Evolutionary conservation across 2,113 vertebrate species (phyloP), one percentile per base, ranked within the genome.

Genomic region (Oreotrochilus melanogaster): DNA sequence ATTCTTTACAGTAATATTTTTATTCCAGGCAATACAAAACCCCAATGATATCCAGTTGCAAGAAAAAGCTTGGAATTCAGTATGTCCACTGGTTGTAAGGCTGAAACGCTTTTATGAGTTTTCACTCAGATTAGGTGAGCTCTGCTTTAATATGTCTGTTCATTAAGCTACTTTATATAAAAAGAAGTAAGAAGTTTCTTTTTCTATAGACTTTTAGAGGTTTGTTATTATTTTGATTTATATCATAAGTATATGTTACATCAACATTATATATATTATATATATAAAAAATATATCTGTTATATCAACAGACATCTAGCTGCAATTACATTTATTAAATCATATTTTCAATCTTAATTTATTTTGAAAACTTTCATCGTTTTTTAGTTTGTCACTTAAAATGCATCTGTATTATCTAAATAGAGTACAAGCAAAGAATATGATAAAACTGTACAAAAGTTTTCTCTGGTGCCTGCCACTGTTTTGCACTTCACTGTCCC

Each of bases 31-130:
- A 13, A 99, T 99, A 97, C 99, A 99, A 96, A 99, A 99, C 89
- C 99, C 99, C 54, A 99, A 96, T 24, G 99, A 99, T 97, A 98
- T 98, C 92, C 98, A 98, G 43, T 98, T 99, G 89, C 99, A 99
- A 95, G 99, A 99, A 95, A 98, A 97, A 91, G 99, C 99, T 1
- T 99, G 99, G 99, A 99, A 99, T 97, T 98, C 99, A 0, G 99
- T 99, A 31, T 99, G 99, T 86, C 99, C 99, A 9, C 97, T 99
- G 54, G 99, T 99, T 69, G 99, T 99, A 93, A 98, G 98, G 37
- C 98, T 99, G 88, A 99, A 99, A 96, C 98, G 98, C 71, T 99
- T 99, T 96, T 99, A 99, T 89, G 98, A 99, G 69, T 99, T 99
- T 98, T 99, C 99, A 42, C 97, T 99, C 42, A 98, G 99, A 95